Conservation (phyloP, 2,888 invertebrate species). For the Apoda limacodes region DNA sequence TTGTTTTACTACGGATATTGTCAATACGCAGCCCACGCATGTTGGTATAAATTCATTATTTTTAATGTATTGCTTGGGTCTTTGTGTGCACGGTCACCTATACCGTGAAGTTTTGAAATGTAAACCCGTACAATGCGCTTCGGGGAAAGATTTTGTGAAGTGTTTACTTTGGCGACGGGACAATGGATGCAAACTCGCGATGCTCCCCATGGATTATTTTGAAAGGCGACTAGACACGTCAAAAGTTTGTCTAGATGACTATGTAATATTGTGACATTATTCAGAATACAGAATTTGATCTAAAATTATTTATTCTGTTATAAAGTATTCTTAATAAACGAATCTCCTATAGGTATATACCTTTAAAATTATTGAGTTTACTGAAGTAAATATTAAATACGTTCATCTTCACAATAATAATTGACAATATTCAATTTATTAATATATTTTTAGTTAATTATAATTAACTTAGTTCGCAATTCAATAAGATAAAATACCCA, state of each 20-base stretch:
- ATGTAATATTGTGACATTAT: slow-evolving; percentile 28
- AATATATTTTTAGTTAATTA: too few species aligned
- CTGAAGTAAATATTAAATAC: too few species aligned
- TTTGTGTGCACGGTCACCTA: slow-evolving; percentile 24
- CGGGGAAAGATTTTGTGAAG: slow-evolving; percentile 46
- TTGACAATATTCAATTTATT: too few species aligned
- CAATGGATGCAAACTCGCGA: slow-evolving; percentile 53
- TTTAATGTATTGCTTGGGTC: slow-evolving; percentile 13
- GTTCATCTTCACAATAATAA: too few species aligned
- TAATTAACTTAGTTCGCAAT: too few species aligned
- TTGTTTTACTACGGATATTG: slow-evolving; percentile 24
- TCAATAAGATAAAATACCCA: too few species aligned
- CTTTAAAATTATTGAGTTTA: too few species aligned
- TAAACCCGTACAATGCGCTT: slow-evolving; percentile 44
- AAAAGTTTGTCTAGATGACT: slow-evolving; percentile 54
- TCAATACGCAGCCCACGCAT: slow-evolving; percentile 25
- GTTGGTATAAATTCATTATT: slow-evolving; percentile 26
- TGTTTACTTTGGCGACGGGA: slow-evolving; percentile 52
- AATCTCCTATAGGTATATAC: too few species aligned
- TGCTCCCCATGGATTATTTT: slow-evolving; percentile 49
- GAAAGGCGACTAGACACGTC: slow-evolving; percentile 33
- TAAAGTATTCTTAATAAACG: too few species aligned
- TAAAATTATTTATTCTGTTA: too few species aligned
- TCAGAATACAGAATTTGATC: slow-evolving; percentile 23
- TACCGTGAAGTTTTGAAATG: slow-evolving; percentile 55